Evolutionary conservation across 2,888 invertebrate genomes (phyloP).

Genomic region (Lasiommata megera): DNA sequence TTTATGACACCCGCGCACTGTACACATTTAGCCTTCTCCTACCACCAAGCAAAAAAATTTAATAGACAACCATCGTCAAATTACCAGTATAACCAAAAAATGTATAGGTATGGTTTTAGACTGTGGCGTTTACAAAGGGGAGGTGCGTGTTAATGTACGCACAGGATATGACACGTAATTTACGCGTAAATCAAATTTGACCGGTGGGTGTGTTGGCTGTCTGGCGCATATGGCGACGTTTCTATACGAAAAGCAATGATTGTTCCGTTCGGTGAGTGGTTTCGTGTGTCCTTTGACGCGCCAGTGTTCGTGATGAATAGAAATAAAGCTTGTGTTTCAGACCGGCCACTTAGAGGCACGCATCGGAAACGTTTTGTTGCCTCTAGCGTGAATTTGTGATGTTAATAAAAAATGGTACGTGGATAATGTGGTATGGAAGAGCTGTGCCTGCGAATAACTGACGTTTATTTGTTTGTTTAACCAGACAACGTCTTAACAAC

Average conservation of each 20-base stretch:
- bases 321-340: conserved; percentile 47
- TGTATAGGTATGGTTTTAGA: conserved; percentile 31
- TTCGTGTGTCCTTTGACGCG: conserved; percentile 67
- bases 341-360: conserved; percentile 37
- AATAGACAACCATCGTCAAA: not conserved
- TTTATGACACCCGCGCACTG: conserved; percentile 55
- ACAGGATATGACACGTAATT: conserved; percentile 78
- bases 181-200: conserved; percentile 81
- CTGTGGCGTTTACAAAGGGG: conserved; percentile 41
- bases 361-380: conserved; percentile 24
- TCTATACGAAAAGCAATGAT: conserved; percentile 55
- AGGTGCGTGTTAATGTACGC: conserved; percentile 46
- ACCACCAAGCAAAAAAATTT: conserved; percentile 44
- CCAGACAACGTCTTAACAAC: no score
- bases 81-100: conserved; percentile 16
- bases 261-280: conserved; percentile 63
- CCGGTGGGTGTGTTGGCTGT: conserved; percentile 74
- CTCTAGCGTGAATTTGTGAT: not conserved
- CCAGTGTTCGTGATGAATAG: conserved; percentile 61
- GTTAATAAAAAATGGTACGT: not conserved
- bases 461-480: no score
- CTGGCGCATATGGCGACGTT: conserved; percentile 76
- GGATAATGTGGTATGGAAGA: no score
- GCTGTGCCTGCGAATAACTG: no score
- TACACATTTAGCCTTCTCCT: conserved; percentile 42